Conservation (phyloP, 2,113 vertebrate species). For the Brevimyrus niger region DNA sequence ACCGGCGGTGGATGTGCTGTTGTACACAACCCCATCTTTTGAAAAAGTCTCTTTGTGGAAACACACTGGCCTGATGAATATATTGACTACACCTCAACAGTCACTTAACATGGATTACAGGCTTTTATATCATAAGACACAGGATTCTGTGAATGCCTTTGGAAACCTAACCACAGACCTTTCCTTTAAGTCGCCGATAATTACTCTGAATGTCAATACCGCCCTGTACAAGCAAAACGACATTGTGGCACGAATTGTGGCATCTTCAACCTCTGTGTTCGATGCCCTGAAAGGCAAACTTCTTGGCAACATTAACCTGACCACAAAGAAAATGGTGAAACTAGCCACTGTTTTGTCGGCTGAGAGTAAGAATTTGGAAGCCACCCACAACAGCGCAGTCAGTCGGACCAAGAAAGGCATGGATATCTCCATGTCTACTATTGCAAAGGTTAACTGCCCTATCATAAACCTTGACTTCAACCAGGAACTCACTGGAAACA, state of each 20-base stretch:
- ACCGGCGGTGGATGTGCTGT: conserved; percentile 69
- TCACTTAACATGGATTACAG: conserved; percentile 75
- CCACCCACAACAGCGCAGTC: conserved; percentile 70
- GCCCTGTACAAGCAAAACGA: conserved; percentile 74
- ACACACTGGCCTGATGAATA: conserved; percentile 59
- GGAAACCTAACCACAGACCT: conserved; percentile 80
- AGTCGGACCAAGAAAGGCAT: conserved; percentile 56
- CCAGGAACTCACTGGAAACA: conserved; percentile 72
- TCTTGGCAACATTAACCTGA: conserved; percentile 67
- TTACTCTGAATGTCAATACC: conserved; percentile 68
- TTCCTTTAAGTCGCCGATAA: conserved; percentile 73
- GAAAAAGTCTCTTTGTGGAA: conserved; percentile 74
- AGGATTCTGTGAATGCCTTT: conserved; percentile 37
- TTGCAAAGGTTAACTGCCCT: conserved; percentile 48
- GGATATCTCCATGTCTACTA: conserved; percentile 64
- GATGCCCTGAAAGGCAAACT: conserved; percentile 67
- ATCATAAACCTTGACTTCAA: conserved; percentile 59
- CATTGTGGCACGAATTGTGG: conserved; percentile 62
- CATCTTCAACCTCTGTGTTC: conserved; percentile 66
- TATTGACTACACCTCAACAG: conserved; percentile 75
- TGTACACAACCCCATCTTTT: conserved; percentile 54
- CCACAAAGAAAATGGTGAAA: conserved; percentile 62
- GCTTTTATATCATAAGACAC: conserved; percentile 72
- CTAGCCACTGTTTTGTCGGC: conserved; percentile 65
- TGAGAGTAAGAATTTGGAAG: conserved; percentile 60